phyloP scores from a whole-genome alignment of 2,888 invertebrate genomes.

The Lasioglossum lativentre region DNA sequence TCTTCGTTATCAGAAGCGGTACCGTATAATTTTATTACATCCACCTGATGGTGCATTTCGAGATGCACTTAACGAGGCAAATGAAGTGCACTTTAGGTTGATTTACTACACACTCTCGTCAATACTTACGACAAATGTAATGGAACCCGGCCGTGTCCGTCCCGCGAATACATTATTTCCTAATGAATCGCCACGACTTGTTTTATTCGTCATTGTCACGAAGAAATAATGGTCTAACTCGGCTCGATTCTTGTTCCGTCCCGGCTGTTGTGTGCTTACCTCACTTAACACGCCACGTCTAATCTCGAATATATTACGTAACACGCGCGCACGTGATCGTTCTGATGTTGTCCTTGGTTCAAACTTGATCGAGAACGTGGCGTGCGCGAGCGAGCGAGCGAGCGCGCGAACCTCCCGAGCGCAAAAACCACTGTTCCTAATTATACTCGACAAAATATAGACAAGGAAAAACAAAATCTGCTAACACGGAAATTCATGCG shows the following conservation, averaged over 20 bases:
- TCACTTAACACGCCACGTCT: constrained; percentile 10
- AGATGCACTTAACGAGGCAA: constrained; percentile 15
- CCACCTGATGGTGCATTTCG: constrained; percentile 13
- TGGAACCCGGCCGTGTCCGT: not conserved
- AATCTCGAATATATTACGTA: constrained; percentile 16
- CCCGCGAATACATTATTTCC: constrained; percentile 6
- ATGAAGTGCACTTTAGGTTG: constrained; percentile 17
- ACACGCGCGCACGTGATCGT: not conserved
- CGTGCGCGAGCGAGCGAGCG: not conserved
- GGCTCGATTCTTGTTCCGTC: not conserved
- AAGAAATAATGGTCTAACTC: not conserved
- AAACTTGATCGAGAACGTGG: constrained; percentile 8
- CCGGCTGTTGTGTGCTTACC: not conserved
- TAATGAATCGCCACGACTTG: not conserved
- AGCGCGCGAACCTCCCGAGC: not conserved
- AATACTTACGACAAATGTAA: constrained; percentile 16
- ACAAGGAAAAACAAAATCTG: not conserved
- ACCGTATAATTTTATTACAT: constrained; percentile 19
- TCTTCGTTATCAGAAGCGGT: constrained; percentile 6
- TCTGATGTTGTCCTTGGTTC: not conserved
- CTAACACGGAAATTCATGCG: not conserved
- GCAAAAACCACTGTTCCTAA: not conserved
- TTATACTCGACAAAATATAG: not conserved
- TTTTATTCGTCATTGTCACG: constrained; percentile 4
- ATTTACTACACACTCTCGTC: constrained; percentile 12